Percentiles rank a stretch among this genome's conserved stretches.
Conservation (phyloP, 2,888 invertebrate genomes). For the Malthinus flaveolus region DNA sequence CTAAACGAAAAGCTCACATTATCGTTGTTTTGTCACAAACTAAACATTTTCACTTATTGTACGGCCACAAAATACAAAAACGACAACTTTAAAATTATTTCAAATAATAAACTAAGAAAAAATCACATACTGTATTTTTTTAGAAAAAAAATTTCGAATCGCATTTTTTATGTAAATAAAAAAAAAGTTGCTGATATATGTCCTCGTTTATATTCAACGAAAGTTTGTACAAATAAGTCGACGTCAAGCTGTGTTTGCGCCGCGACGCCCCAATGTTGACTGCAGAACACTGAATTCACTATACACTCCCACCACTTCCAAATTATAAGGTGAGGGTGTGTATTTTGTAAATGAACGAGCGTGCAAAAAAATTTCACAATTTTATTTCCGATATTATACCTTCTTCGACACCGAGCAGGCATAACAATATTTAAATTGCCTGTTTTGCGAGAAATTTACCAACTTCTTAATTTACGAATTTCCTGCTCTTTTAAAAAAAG, state of each 20-base stretch:
- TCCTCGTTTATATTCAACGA: conserved; percentile 16
- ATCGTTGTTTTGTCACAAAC: not conserved
- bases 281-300: conserved; percentile 19
- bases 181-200: not conserved
- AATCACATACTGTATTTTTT: not conserved
- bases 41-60: not conserved
- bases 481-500: too few relatives aligned
- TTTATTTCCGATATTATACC: too few relatives aligned
- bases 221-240: conserved; percentile 7
- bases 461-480: too few relatives aligned
- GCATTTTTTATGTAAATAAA: not conserved
- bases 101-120: not conserved
- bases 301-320: conserved; percentile 21
- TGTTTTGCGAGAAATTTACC: too few relatives aligned
- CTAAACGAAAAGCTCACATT: conserved; percentile 1
- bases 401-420: too few relatives aligned
- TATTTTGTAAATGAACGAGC: not conserved
- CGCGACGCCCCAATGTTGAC: conserved; percentile 23
- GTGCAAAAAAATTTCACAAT: too few relatives aligned
- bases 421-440: too few relatives aligned
- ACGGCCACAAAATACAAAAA: not conserved
- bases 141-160: not conserved
- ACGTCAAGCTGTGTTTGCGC: conserved; percentile 16
- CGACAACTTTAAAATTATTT: not conserved
- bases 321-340: conserved; percentile 16